Base-by-base conservation (phyloP, 2,797 vertebrate species). In the Melanotaenia parkinsoni region DNA sequence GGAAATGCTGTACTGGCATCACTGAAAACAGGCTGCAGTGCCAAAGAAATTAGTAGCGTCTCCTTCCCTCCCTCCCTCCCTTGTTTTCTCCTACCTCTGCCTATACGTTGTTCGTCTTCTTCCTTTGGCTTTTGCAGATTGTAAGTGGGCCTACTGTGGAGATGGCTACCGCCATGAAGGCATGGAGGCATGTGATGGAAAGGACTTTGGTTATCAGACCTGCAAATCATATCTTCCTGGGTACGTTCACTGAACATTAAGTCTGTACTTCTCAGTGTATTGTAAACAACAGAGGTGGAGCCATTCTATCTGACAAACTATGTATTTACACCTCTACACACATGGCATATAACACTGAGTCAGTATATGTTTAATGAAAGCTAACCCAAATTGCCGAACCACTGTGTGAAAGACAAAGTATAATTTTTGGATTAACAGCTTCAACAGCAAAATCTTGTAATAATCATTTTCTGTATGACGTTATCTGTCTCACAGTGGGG, bases 191-290 rank as follows among this genome's bases (percentile, higher is more conserved):
- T 99, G 98, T 0, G 98, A 99, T 13, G 96, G 97, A 63, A 95
- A 96, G 63, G 98, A 99, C 92, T 98, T 99, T 83, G 98, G 98
- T 70, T 96, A 95, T 91, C 95, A 98, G 87, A 98, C 95, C 3
- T 99, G 98, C 78, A 96, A 95, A 89, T 97, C 96, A 2, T 99
- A 99, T 89, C 97, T 99, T 59, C 97, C 98, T 4, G 98, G 98
- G 98, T 99, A 89, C 24, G 87, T 72, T 70, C 28, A 70, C 57
- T 63, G 35, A 14, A 50, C n/a, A 50, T 22, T 47, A 47, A n/a
- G 45, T 45, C 5, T 45, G 43, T 20, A 6, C 43, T 16, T 45
- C 43, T 45, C 13, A 12, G 11, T 38, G 37, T 38, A 38, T 13
- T 38, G 37, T 43, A 16, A 43, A 43, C 40, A 43, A 5, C 16